Percentiles rank a stretch among this genome's conserved stretches.
Evolutionary conservation across 2,797 vertebrate species (phyloP).

Genomic region (Falco peregrinus): DNA sequence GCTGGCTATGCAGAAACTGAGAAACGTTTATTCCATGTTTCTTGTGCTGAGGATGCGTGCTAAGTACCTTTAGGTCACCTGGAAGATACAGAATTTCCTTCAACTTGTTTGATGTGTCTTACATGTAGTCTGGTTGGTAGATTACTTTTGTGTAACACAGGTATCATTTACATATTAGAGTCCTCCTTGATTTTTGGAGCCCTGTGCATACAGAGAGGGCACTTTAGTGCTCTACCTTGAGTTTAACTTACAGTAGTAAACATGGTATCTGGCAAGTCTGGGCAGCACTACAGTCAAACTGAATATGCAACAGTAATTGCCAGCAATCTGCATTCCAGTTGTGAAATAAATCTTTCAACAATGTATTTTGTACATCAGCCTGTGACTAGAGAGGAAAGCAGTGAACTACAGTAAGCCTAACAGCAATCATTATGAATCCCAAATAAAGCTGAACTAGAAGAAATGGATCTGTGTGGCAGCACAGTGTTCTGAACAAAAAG

Average conservation of each 20-base stretch:
- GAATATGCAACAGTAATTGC: slow-evolving; percentile 65
- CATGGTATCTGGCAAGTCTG: slow-evolving; percentile 59
- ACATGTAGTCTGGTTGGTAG: not conserved
- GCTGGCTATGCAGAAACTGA: not conserved
- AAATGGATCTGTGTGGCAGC: not conserved
- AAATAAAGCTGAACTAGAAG: slow-evolving; percentile 22
- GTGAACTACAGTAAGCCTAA: slow-evolving; percentile 33
- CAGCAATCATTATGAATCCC: slow-evolving; percentile 28
- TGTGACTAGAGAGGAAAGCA: slow-evolving; percentile 68
- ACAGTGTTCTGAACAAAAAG: not conserved
- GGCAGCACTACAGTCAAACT: slow-evolving; percentile 56
- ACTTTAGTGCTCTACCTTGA: not conserved
- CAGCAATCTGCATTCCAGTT: slow-evolving; percentile 45
- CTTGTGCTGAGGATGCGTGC: not conserved
- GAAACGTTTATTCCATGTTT: not conserved
- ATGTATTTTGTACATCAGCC: slow-evolving; percentile 69
- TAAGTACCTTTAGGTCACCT: not conserved
- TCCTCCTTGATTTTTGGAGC: not conserved
- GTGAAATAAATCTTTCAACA: slow-evolving; percentile 73
- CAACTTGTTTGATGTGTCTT: not conserved
- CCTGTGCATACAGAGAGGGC: not conserved
- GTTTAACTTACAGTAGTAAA: slow-evolving; percentile 51
- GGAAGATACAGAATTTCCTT: not conserved
- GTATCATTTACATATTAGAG: not conserved
- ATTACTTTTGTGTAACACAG: not conserved